Percentiles rank a stretch among this genome's conserved stretches.
Conservation (phyloP, 2,797 vertebrate genomes). For the Nyctalus aviator region DNA sequence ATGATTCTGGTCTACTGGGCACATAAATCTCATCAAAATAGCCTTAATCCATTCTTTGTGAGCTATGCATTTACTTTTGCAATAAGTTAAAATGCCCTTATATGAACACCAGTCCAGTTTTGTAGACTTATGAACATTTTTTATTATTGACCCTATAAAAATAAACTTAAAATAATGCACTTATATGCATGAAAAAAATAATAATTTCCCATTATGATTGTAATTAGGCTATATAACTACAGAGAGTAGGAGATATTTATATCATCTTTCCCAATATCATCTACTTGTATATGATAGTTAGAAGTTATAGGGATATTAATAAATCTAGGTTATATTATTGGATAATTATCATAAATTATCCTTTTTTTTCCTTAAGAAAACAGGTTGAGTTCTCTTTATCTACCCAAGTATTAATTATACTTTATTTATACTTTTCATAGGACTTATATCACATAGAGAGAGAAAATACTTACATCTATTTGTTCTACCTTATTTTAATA, state of each 20-base stretch:
- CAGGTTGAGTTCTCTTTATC: not conserved
- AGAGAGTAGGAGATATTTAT: not conserved
- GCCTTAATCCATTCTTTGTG: not conserved
- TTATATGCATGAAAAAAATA: not conserved
- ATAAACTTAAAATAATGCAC: not conserved
- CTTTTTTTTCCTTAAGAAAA: not conserved
- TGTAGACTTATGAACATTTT: not conserved
- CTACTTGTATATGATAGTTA: not conserved
- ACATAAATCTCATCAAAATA: not conserved
- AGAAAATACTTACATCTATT: not conserved
- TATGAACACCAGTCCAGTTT: not conserved
- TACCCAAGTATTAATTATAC: not conserved
- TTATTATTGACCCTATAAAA: not conserved
- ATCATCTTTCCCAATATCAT: not conserved
- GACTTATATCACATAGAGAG: not conserved
- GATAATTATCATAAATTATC: not conserved
- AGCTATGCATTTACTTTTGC: not conserved
- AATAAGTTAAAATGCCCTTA: not conserved
- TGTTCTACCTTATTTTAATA: not conserved
- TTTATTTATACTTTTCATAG: not conserved
- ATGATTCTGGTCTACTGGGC: not conserved
- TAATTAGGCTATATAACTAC: not conserved
- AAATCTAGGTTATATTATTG: not conserved
- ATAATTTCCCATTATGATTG: not conserved
- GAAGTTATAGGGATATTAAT: not conserved